These are phyloP conservation scores for Siniperca undulata DNA, from an alignment of 2,797 vertebrate species.

Conservation along the genomic window DNA sequence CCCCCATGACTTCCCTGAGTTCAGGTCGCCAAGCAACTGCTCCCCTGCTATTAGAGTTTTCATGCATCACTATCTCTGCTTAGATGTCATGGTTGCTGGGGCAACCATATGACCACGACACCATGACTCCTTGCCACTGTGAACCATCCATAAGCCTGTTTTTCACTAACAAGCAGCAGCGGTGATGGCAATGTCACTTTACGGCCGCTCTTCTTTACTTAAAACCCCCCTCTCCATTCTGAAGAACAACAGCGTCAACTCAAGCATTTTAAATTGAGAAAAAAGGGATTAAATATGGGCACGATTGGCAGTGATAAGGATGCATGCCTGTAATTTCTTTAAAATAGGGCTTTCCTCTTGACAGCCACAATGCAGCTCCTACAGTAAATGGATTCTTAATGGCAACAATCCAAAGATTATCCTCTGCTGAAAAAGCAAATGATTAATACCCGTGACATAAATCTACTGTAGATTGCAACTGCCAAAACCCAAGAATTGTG, in stretches of 20 bases:
- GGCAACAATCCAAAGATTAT: conserved; percentile 60
- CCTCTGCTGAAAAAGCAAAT: conserved; percentile 50
- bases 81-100: conserved; percentile 89
- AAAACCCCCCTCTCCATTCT: neutral
- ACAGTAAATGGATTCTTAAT: conserved; percentile 46
- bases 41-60: conserved; percentile 87
- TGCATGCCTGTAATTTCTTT: conserved; percentile 37
- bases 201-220: neutral
- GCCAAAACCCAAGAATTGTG: conserved; percentile 74
- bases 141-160: conserved; percentile 70
- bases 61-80: conserved; percentile 89
- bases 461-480: conserved; percentile 67
- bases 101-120: conserved; percentile 90
- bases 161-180: conserved; percentile 14
- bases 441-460: conserved; percentile 72
- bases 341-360: conserved; percentile 35
- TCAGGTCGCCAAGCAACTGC: conserved; percentile 90
- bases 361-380: conserved; percentile 28
- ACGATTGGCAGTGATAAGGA: conserved; percentile 1
- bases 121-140: conserved; percentile 80
- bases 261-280: neutral
- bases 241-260: conserved; percentile 1
- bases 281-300: conserved; percentile 17
- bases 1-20: conserved; percentile 87
- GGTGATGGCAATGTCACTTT: neutral